Base-by-base conservation (phyloP, 2,113 vertebrate genomes). In the Corvus hawaiiensis region DNA sequence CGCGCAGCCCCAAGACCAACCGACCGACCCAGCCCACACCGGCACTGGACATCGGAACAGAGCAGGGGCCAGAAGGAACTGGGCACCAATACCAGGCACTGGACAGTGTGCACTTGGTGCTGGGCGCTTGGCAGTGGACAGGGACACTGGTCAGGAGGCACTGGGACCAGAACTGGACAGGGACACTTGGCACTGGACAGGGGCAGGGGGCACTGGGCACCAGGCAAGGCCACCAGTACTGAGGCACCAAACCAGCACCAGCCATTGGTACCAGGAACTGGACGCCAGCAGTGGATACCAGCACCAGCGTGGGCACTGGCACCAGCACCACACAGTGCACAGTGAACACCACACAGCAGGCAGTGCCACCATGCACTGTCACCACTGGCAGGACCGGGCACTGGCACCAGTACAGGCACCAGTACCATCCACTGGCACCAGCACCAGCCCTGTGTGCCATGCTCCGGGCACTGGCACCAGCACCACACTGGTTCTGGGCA, bases 311-410 rank as follows among this genome's bases (percentile, higher is more conserved):
- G 16, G 59, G 39, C 75, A 64, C 22, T 67, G 66, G 16, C 59
- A 74, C 6, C 76, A 64, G 44, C 35, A 78, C 16, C 48, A 67
- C 49, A 8, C 5, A n/a, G 54, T 9, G 28, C 10, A 2, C 28
- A 13, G 16, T 1, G 4, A 27, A 3, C 35, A 33, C 17, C 23
- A 28, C 23, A 3, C 32, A 30, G 49, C 51, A 24, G 56, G 66
- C 51, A 56, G 41, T 6, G 51, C 12, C 35, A 46, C 35, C 49
- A 3, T 1, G 12, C 37, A 7, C 68, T 33, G 44, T 10, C 82
- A 64, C 17, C 55, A 15, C 28, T 0, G 0, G 49, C 56, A 49
- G 43, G 16, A 32, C 28, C 0, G 0, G 64, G 52, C 68, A 62
- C 71, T 20, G 62, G 55, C 55, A 33, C 54, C 32, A 32, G 41